Conservation (phyloP, 2,797 vertebrate species). For the Ctenopoma kingsleyae region DNA sequence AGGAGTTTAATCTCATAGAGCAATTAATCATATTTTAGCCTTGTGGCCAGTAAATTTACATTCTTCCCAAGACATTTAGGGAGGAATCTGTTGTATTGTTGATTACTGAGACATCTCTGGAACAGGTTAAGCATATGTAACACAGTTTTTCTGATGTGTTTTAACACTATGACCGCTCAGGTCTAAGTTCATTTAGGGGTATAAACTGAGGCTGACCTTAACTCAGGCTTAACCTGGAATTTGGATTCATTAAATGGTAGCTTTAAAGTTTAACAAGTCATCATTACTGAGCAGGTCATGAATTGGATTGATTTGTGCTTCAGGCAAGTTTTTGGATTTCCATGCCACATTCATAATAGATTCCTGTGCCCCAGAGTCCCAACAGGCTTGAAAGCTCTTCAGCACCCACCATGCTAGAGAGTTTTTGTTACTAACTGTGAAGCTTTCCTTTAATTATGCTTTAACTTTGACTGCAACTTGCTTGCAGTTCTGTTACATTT, state of each 20-base stretch:
- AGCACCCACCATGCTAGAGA: neutral
- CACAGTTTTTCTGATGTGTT: no score
- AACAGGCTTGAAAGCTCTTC: neutral
- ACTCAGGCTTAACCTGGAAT: neutral
- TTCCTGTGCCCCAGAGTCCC: neutral
- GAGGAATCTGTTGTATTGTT: no score
- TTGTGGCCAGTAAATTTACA: no score
- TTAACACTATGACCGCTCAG: no score
- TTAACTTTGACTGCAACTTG: neutral
- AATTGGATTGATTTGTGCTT: conserved; percentile 12
- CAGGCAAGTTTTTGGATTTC: conserved; percentile 2
- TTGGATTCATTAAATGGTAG: neutral
- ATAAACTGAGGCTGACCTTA: neutral
- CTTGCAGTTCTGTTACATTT: no score
- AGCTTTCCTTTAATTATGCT: neutral
- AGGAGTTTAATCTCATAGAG: no score
- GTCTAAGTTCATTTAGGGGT: no score
- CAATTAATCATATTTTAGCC: no score
- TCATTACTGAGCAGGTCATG: neutral
- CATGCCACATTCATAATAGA: neutral
- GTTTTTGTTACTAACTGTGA: neutral
- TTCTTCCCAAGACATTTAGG: no score
- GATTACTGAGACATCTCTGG: no score
- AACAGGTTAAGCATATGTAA: no score
- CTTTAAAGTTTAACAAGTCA: neutral